Percentiles rank a stretch among this genome's conserved stretches.
Conservation (phyloP, 2,113 vertebrate species). For the Spea multiplicata region DNA sequence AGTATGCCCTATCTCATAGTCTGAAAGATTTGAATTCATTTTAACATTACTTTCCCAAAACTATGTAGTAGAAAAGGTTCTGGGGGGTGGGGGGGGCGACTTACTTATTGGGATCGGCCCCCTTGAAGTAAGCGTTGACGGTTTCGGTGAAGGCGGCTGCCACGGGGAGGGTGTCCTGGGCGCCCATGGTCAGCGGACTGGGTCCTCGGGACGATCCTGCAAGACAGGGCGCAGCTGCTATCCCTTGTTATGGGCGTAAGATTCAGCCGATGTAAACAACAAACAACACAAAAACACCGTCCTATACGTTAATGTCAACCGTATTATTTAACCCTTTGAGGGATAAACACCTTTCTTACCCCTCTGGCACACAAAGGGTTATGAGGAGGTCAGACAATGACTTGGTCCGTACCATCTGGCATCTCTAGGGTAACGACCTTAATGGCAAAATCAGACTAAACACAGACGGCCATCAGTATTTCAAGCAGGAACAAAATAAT, state of each 20-base stretch:
- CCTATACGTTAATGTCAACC: not conserved
- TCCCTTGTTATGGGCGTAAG: conserved; percentile 40
- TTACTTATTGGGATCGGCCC: conserved; percentile 95
- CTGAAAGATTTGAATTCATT: too few relatives aligned
- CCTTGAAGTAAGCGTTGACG: conserved; percentile 96
- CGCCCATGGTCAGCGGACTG: conserved; percentile 96
- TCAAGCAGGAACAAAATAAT: too few relatives aligned
- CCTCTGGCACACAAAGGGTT: not conserved
- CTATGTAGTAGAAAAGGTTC: too few relatives aligned
- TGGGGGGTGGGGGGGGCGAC: conserved; percentile 44
- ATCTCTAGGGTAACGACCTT: too few relatives aligned
- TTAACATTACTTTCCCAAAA: too few relatives aligned
- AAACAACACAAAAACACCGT: not conserved
- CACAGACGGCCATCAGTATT: too few relatives aligned
- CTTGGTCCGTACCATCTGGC: too few relatives aligned
- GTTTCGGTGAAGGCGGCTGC: conserved; percentile 97
- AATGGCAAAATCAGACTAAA: too few relatives aligned
- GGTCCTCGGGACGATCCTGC: conserved; percentile 91
- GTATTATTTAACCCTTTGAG: too few relatives aligned
- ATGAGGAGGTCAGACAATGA: not conserved
- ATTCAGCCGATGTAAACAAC: conserved; percentile 2
- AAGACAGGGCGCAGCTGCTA: conserved; percentile 53
- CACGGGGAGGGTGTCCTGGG: conserved; percentile 94
- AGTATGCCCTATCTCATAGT: too few relatives aligned
- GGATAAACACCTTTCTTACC: too few relatives aligned